phyloP scores from a whole-genome alignment of 2,113 vertebrate species.

The Psammodynastes pulverulentus region DNA sequence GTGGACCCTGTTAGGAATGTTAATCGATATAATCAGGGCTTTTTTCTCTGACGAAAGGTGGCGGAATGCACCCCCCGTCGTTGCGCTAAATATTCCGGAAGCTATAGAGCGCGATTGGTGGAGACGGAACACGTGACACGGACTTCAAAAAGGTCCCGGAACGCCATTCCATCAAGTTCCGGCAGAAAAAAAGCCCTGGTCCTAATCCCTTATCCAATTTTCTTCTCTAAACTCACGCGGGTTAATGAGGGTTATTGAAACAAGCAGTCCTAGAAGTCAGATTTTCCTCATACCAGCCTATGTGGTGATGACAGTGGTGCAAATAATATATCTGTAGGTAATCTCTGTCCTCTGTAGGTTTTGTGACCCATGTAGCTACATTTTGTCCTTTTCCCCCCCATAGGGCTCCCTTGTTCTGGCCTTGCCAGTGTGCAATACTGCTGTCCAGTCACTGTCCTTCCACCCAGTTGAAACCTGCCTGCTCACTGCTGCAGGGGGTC shows the following conservation, averaged over 20 bases:
- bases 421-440: conserved; percentile 76
- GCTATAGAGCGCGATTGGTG: too few species aligned
- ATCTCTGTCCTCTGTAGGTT: not conserved
- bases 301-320: not conserved
- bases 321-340: not conserved
- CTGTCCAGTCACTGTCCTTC: conserved; percentile 87
- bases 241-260: not conserved
- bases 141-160: too few species aligned
- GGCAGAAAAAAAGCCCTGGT: too few species aligned
- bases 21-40: not conserved
- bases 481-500: conserved; percentile 79
- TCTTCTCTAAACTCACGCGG: not conserved
- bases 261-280: not conserved
- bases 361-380: not conserved
- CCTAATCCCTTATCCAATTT: not conserved
- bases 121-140: too few species aligned
- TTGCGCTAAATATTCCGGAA: too few species aligned
- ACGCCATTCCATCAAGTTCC: too few species aligned
- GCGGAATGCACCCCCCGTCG: too few species aligned
- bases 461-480: conserved; percentile 82
- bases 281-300: too few species aligned
- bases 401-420: conserved; percentile 79
- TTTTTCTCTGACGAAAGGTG: too few species aligned
- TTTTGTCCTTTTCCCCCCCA: not conserved
- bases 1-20: not conserved